Evolutionary conservation across 2,797 vertebrate genomes (phyloP).

Genomic region (Hozukius guyotensis): DNA sequence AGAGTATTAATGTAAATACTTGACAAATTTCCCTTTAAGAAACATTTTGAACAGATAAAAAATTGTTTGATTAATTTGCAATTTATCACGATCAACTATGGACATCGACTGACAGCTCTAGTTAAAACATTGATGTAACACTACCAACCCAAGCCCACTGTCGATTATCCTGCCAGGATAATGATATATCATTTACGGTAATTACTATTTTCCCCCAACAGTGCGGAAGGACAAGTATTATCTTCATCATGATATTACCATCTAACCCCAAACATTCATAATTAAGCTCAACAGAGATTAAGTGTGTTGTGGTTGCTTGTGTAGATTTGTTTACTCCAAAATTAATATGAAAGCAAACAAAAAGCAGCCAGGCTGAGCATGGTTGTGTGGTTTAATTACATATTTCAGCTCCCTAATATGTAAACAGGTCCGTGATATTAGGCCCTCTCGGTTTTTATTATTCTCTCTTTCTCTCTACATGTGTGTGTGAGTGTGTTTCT

Average conservation of each 20-base stretch:
- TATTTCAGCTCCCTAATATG: not conserved
- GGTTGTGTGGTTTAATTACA: not conserved
- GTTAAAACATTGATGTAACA: not conserved
- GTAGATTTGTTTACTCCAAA: constrained; percentile 14
- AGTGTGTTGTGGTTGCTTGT: not conserved
- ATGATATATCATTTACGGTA: constrained; percentile 59
- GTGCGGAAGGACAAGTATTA: constrained; percentile 1
- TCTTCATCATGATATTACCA: constrained; percentile 18
- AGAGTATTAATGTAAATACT: no score
- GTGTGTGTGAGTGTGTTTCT: not conserved
- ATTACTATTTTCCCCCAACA: constrained; percentile 44
- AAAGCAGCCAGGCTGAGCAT: not conserved
- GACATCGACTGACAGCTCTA: no score
- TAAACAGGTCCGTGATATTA: not conserved
- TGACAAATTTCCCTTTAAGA: no score
- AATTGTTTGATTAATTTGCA: no score
- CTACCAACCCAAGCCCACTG: constrained; percentile 7
- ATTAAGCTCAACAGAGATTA: not conserved
- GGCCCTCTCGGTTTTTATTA: not conserved
- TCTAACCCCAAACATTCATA: constrained; percentile 21
- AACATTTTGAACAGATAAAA: no score
- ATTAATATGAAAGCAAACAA: not conserved
- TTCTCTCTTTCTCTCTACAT: not conserved
- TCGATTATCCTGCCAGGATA: constrained; percentile 41
- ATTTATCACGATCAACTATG: no score